Conservation (phyloP, 2,113 vertebrate species). For the Pao palembangensis region DNA sequence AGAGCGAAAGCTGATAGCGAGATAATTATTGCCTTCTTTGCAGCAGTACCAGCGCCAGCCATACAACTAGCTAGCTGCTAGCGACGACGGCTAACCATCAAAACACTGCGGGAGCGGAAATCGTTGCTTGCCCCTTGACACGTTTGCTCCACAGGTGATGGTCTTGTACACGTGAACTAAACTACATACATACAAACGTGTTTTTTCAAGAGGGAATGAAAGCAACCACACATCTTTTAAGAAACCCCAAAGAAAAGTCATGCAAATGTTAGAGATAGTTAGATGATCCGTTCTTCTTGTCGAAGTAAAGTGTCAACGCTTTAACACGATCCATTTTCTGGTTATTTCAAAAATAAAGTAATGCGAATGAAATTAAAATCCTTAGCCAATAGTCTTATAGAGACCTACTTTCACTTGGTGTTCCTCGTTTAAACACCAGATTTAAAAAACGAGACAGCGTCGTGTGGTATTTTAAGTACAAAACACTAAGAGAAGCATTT, state of each 20-base stretch:
- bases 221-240: neutral
- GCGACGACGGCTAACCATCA: constrained; percentile 47
- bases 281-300: constrained; percentile 31
- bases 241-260: constrained; percentile 38
- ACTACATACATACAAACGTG: neutral
- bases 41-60: constrained; percentile 22
- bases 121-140: constrained; percentile 32
- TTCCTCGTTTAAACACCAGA: too few relatives aligned
- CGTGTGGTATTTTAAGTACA: neutral
- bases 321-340: fast-evolving
- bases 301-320: neutral
- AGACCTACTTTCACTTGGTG: too few relatives aligned
- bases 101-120: constrained; percentile 56
- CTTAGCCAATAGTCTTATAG: neutral
- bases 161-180: neutral
- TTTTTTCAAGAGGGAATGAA: neutral
- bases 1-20: constrained; percentile 12
- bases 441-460: neutral
- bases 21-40: constrained; percentile 38
- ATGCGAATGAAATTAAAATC: neutral
- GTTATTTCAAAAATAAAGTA: constrained; percentile 10
- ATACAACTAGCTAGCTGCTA: constrained; percentile 46
- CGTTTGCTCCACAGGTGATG: constrained; percentile 33
- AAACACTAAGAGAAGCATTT: neutral
- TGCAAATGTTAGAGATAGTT: constrained; percentile 42